Evolutionary conservation across 2,113 vertebrate genomes (phyloP).

Genomic region (Pachypanchax playfairii): DNA sequence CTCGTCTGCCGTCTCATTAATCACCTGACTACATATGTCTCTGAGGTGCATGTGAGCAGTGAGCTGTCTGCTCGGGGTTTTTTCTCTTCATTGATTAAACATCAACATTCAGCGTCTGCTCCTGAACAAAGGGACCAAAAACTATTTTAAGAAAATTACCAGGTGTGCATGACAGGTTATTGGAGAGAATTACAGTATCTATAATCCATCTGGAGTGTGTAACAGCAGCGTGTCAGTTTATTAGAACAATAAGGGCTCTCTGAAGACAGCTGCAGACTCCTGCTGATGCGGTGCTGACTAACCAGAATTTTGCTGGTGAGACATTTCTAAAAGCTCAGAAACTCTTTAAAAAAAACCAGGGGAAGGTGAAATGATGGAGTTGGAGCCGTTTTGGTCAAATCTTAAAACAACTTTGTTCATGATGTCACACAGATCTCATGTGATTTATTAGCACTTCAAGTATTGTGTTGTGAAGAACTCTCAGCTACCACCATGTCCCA

Average conservation of each 20-base stretch:
- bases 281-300: constrained; percentile 17
- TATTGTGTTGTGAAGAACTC: no score
- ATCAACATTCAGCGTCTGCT: constrained; percentile 4
- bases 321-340: constrained; percentile 9
- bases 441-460: no score
- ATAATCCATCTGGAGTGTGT: constrained; percentile 31
- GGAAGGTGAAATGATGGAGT: no score
- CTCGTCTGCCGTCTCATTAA: constrained; percentile 58
- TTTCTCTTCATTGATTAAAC: constrained; percentile 41
- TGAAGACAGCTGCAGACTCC: constrained; percentile 49
- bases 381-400: no score
- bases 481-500: no score
- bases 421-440: no score
- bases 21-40: constrained; percentile 45
- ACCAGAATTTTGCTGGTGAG: constrained; percentile 15
- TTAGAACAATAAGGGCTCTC: constrained; percentile 49
- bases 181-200: neutral
- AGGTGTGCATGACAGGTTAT: constrained; percentile 33
- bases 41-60: constrained; percentile 32
- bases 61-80: constrained; percentile 39
- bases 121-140: constrained; percentile 17
- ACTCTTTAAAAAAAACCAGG: no score
- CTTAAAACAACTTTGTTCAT: no score
- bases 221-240: constrained; percentile 45
- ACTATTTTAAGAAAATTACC: constrained; percentile 49